phyloP scores from a whole-genome alignment of 2,113 vertebrate species.

The Lepidothrix coronata region DNA sequence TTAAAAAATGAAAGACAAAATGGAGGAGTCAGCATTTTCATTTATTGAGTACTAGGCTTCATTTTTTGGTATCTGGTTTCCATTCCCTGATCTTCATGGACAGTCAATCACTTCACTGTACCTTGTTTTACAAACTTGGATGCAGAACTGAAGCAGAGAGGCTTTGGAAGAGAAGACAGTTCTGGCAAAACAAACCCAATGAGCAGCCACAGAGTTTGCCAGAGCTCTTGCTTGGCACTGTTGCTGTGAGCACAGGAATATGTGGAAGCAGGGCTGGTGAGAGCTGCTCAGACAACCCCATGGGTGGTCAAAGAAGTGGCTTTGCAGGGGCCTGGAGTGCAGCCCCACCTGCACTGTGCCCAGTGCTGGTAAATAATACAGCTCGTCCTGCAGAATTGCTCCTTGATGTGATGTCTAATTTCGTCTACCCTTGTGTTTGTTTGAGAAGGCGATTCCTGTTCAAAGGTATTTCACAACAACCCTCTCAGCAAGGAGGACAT shows the following conservation, averaged over 20 bases:
- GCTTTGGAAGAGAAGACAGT: accelerated
- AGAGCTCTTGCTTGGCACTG: background rate
- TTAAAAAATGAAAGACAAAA: background rate
- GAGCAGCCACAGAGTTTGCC: background rate
- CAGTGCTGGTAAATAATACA: background rate
- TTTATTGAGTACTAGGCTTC: background rate
- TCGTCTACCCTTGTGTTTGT: accelerated
- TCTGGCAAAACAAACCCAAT: background rate
- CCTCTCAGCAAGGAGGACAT: background rate
- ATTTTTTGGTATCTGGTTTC: background rate
- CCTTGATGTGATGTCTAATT: accelerated
- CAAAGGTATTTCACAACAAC: background rate
- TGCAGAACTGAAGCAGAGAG: background rate
- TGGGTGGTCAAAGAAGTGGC: accelerated
- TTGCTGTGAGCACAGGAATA: accelerated
- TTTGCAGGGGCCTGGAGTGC: background rate
- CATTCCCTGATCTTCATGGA: background rate
- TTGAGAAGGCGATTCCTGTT: background rate
- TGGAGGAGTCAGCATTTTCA: accelerated
- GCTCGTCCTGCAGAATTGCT: background rate
- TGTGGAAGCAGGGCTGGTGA: background rate
- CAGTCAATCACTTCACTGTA: background rate
- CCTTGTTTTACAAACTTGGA: background rate
- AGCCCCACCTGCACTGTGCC: background rate
- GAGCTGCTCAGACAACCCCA: background rate